A percentile compares a stretch with the other conserved stretches of the same genome.
Conservation (phyloP, 2,888 invertebrate genomes). For the Melikaiella ostensackeni region DNA sequence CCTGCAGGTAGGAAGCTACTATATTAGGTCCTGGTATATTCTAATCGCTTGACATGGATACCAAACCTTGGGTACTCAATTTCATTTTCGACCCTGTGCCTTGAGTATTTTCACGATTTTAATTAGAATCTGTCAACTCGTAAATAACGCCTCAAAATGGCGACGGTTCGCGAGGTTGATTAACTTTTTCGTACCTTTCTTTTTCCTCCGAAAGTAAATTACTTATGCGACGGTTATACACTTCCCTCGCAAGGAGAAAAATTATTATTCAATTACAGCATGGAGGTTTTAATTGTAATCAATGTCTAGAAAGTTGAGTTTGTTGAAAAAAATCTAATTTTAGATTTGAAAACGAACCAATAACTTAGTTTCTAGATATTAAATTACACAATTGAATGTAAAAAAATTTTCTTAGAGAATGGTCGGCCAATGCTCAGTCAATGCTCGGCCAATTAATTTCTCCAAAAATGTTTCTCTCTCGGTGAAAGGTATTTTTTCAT, state of each 20-base stretch:
- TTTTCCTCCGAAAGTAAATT: background rate
- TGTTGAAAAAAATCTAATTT: no score
- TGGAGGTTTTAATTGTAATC: background rate
- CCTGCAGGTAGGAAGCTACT: constrained; percentile 17
- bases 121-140: background rate
- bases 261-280: background rate
- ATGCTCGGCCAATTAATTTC: no score
- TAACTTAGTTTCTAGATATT: no score
- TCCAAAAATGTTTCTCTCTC: no score
- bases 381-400: no score
- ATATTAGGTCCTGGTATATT: constrained; percentile 25
- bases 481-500: background rate
- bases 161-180: constrained; percentile 4
- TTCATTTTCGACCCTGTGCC: background rate
- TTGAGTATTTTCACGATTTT: background rate
- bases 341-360: no score
- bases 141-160: constrained; percentile 8
- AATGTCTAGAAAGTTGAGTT: no score
- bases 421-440: no score
- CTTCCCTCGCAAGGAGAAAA: background rate
- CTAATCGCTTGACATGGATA: background rate
- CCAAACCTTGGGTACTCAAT: background rate
- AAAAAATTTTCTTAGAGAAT: no score
- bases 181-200: background rate
- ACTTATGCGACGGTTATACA: background rate